Percentiles rank a stretch among this genome's conserved stretches.
Evolutionary conservation across 2,797 vertebrate genomes (phyloP).

Genomic region (Acrocephalus scirpaceus): DNA sequence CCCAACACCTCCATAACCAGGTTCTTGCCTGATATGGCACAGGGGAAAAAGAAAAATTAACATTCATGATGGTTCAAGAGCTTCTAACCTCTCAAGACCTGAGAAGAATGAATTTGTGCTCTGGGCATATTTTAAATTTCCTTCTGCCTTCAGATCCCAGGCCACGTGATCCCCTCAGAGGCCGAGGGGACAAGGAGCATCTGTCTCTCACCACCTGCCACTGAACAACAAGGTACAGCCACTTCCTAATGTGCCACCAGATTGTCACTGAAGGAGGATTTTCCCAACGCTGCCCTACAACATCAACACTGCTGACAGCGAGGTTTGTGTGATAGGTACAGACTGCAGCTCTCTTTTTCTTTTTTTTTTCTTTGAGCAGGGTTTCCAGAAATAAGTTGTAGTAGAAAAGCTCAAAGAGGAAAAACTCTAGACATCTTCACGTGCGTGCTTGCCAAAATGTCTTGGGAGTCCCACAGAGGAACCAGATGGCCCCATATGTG

Average conservation of each 20-base stretch:
- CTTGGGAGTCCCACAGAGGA: constrained; percentile 56
- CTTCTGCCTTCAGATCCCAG: background rate
- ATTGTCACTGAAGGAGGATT: background rate
- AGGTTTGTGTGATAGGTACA: background rate
- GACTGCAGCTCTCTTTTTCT: background rate
- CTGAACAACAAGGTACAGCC: background rate
- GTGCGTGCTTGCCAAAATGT: background rate
- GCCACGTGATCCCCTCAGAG: background rate
- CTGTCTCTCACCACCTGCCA: constrained; percentile 29
- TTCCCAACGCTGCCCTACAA: background rate
- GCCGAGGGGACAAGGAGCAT: background rate
- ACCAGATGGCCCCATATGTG: constrained; percentile 56
- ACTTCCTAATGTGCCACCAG: background rate
- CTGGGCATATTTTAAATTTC: background rate
- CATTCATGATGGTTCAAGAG: background rate
- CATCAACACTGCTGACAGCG: accelerated
- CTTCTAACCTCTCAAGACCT: background rate
- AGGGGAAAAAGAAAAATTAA: background rate
- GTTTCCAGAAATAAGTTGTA: background rate
- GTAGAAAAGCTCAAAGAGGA: background rate
- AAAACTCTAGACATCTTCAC: background rate
- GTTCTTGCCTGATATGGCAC: background rate
- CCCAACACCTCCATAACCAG: background rate
- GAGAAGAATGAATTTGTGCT: background rate
- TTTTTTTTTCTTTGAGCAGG: background rate